Evolutionary conservation across 2,888 invertebrate species (phyloP).

Genomic region (Charanyca ferruginea): DNA sequence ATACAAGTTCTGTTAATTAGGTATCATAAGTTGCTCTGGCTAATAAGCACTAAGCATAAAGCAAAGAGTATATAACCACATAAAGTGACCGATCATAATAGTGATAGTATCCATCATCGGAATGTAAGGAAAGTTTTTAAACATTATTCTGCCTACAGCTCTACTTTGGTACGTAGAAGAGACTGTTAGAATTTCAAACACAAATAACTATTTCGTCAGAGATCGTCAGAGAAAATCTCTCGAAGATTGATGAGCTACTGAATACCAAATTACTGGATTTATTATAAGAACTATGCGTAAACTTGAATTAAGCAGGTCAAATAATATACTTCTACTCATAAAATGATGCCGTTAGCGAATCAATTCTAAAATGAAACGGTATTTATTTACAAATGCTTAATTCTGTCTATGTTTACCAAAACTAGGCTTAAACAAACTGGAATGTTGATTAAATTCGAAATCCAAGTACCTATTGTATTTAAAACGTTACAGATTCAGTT

Average conservation of each 20-base stretch:
- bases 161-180: slow-evolving; percentile 4
- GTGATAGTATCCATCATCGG: neutral
- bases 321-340: neutral
- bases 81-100: neutral
- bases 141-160: neutral
- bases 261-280: neutral
- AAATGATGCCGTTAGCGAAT: neutral
- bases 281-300: neutral
- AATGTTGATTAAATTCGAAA: neutral
- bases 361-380: neutral
- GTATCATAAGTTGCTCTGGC: neutral
- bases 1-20: no score
- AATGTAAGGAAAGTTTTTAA: neutral
- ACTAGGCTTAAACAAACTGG: neutral
- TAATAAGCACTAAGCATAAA: neutral
- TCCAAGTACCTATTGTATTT: neutral
- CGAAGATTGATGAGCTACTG: neutral
- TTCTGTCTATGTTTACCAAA: neutral
- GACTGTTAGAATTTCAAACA: slow-evolving; percentile 5
- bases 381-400: no score
- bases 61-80: no score
- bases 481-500: neutral
- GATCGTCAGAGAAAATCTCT: neutral
- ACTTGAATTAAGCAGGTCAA: neutral
- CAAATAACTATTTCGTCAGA: slow-evolving; percentile 20